phyloP scores from a whole-genome alignment of 2,797 vertebrate genomes.

The Lates japonicus region DNA sequence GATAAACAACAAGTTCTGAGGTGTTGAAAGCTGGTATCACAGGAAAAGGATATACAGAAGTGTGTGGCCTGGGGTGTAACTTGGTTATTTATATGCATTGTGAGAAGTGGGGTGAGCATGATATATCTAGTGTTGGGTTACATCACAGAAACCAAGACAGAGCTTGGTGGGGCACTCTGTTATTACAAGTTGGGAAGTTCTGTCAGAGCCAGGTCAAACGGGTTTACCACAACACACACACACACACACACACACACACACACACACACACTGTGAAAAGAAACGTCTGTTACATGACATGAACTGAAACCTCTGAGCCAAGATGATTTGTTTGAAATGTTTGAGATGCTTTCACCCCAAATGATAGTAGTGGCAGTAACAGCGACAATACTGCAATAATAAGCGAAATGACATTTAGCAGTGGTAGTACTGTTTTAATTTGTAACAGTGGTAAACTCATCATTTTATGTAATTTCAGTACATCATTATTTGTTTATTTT shows the following conservation, averaged over 20 bases:
- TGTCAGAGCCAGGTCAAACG: slow-evolving; percentile 48
- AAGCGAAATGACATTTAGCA: not conserved
- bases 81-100: slow-evolving; percentile 57
- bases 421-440: not conserved
- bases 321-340: not conserved
- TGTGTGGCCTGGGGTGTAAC: slow-evolving; percentile 46
- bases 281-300: slow-evolving; percentile 3
- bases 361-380: not conserved
- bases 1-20: slow-evolving; percentile 1
- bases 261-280: slow-evolving; percentile 13
- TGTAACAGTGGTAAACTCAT: too few species aligned
- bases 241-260: slow-evolving; percentile 24
- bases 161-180: slow-evolving; percentile 51
- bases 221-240: slow-evolving; percentile 37
- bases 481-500: not conserved
- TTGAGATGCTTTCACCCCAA: too few species aligned
- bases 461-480: too few species aligned
- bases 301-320: not conserved
- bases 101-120: slow-evolving; percentile 67
- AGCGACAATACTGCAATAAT: not conserved
- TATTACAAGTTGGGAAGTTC: slow-evolving; percentile 47
- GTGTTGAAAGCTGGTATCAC: slow-evolving; percentile 10
- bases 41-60: slow-evolving; percentile 12
- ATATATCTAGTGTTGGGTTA: slow-evolving; percentile 68
- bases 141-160: slow-evolving; percentile 63